These are phyloP conservation scores for Cydia amplana DNA, from an alignment of 1,140 invertebrate species.

Conservation along the genomic window DNA sequence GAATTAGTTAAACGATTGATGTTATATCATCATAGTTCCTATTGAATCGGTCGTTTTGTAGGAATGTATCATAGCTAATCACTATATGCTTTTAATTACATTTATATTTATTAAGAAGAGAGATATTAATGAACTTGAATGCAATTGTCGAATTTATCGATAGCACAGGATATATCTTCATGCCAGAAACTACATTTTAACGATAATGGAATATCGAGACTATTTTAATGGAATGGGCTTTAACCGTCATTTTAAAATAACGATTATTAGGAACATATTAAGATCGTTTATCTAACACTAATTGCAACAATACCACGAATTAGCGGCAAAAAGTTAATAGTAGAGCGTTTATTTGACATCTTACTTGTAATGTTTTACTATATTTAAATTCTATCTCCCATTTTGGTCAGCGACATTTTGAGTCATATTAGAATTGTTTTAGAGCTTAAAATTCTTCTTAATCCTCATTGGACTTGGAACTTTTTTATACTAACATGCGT, in stretches of 20 bases:
- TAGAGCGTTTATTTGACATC: neutral
- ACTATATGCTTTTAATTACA: neutral
- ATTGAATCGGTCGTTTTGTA: neutral
- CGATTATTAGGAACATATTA: constrained; percentile 19
- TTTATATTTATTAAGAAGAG: no score
- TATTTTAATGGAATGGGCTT: neutral
- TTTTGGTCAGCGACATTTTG: neutral
- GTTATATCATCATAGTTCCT: neutral
- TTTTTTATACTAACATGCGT: neutral
- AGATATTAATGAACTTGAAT: no score
- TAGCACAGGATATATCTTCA: neutral
- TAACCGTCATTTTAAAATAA: constrained; percentile 16
- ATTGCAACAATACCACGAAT: constrained; percentile 17
- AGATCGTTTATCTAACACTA: constrained; percentile 2
- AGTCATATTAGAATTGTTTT: neutral
- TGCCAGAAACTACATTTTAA: neutral
- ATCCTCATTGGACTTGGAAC: neutral
- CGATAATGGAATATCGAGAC: neutral
- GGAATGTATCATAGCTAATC: neutral
- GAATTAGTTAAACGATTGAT: neutral
- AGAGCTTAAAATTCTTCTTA: neutral
- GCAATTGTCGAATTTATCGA: neutral
- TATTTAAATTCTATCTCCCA: neutral
- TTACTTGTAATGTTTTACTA: neutral
- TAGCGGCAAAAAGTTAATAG: constrained; percentile 8